These are phyloP conservation scores for Xylocopa sonorina DNA, from an alignment of 1,140 invertebrate species.

Conservation along the genomic window DNA sequence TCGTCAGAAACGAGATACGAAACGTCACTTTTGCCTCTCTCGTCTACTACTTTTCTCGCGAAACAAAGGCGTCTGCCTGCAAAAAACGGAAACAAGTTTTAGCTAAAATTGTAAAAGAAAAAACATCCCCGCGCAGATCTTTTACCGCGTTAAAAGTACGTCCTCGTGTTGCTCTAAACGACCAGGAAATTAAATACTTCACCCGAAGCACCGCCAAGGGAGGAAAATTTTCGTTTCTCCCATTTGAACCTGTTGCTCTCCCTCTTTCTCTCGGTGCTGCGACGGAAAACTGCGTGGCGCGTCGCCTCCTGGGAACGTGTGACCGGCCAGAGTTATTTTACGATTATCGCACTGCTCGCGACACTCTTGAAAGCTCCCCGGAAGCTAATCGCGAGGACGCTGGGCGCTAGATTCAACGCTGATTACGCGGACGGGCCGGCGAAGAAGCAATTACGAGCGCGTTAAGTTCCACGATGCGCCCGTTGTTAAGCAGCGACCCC, in stretches of 20 bases:
- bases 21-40: background rate
- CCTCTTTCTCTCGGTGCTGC: background rate
- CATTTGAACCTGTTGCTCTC: slow-evolving; percentile 37
- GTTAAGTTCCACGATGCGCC: slow-evolving; percentile 25
- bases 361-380: slow-evolving; percentile 5
- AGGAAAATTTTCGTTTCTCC: slow-evolving; percentile 15
- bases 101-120: background rate
- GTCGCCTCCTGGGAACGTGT: background rate
- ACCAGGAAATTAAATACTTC: background rate
- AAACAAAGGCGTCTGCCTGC: no score
- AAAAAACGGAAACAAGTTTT: background rate
- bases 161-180: background rate
- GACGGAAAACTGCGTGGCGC: slow-evolving; percentile 8
- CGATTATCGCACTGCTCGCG: slow-evolving; percentile 17
- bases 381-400: background rate
- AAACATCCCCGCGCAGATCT: background rate
- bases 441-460: slow-evolving; percentile 6
- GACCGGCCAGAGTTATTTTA: slow-evolving; percentile 11
- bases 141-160: background rate
- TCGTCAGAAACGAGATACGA: background rate
- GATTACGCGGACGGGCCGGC: slow-evolving; percentile 15
- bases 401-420: slow-evolving; percentile 33
- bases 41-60: no score
- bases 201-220: background rate
- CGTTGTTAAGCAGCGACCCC: slow-evolving; percentile 18